Base-by-base conservation (phyloP, 37 sponge, comb jelly and placozoan genomes). In the Diacarnus erythraeanus region DNA sequence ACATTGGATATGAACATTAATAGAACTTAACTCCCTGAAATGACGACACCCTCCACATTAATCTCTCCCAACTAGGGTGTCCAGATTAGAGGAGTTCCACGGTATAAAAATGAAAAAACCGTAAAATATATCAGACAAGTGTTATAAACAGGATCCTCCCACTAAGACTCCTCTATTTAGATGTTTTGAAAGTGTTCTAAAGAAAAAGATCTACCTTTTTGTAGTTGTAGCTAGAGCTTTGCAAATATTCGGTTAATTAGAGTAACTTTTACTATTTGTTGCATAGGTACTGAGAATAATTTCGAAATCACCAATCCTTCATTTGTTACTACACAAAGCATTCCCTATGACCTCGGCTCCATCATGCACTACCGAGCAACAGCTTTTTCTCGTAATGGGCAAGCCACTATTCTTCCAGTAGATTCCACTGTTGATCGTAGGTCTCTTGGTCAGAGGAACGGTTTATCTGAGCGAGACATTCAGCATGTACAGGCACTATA, bases 341-440 rank as follows among this genome's bases (percentile, higher is more conserved):
- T 93, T 1, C 79, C 78, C 35, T 93, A 93, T 75, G 94, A 93
- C 75, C 77, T 57, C 34, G 59, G 70, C 26, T 93, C 94, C 39
- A 61, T 93, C 57, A 93, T 93, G 94, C 94, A 93, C 63, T 93
- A 93, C 69, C 23, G 71, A 34, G 39, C 80, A 22, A 56, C 25
- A 44, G 94, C 94, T 36, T 93, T 93, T 73, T 79, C 84, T 1
- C 10, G 38, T 0, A 89, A 93, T 71, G 84, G 90, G 1, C 64
- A 57, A 27, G 64, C 61, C 30, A 93, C 94, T 9, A 83, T 93
- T 34, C 36, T 51, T 30, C 90, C 94, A 2, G 27, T 78, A 3
- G 78, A 79, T 34, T 29, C 64, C 18, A 18, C 39, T 33, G 39
- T 38, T 1, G 30, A 33, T 1, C 41, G 82, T 0, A 43, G 35